Percentiles rank a stretch among this genome's conserved stretches.
phyloP scores from a whole-genome alignment of 2,113 vertebrate genomes.

The Toxotes jaculatrix region DNA sequence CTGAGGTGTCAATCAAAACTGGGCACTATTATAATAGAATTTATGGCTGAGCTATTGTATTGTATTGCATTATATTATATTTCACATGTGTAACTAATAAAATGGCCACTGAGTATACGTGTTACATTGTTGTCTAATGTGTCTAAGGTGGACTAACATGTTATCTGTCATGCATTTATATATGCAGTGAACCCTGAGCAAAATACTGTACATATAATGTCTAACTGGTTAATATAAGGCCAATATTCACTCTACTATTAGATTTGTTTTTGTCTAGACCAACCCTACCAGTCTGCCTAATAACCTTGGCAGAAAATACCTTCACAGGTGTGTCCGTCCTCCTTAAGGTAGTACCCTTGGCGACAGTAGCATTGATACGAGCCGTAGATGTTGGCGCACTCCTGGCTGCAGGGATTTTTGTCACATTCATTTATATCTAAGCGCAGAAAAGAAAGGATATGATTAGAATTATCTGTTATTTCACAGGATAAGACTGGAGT shows the following conservation, averaged over 20 bases:
- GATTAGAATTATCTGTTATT: background rate
- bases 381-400: slow-evolving; percentile 94
- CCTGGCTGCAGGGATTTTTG: slow-evolving; percentile 90
- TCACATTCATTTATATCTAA: slow-evolving; percentile 94
- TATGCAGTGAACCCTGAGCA: background rate
- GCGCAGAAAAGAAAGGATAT: slow-evolving; percentile 36
- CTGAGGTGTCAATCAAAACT: background rate
- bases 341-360: slow-evolving; percentile 91
- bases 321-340: slow-evolving; percentile 92
- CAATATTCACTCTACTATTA: background rate
- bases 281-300: too few relatives aligned
- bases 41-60: too few relatives aligned
- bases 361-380: slow-evolving; percentile 97
- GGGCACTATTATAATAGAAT: background rate
- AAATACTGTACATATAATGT: background rate
- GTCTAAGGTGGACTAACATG: background rate
- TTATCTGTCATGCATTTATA: background rate
- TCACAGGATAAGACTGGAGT: background rate
- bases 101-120: background rate
- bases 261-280: too few relatives aligned
- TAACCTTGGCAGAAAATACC: slow-evolving; percentile 78
- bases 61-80: too few relatives aligned
- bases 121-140: background rate
- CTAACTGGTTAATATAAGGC: background rate
- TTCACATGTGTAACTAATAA: background rate